Conservation (phyloP, 2,113 vertebrate species). For the Zapus hudsonius region DNA sequence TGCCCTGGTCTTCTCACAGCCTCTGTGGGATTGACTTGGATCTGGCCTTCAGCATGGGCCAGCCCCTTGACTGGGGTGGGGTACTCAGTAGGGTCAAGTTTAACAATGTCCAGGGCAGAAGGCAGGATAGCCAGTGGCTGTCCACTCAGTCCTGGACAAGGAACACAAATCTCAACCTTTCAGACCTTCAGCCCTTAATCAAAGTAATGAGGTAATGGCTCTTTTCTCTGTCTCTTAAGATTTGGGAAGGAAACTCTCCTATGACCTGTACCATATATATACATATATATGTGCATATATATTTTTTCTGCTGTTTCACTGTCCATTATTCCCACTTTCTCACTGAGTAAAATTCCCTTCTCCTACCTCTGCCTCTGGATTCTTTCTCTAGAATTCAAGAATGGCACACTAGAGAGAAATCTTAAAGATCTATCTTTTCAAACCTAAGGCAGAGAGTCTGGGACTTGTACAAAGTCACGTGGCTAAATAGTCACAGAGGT, state of each 20-base stretch:
- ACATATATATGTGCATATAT: too few relatives aligned
- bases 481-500: too few relatives aligned
- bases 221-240: not conserved
- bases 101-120: too few relatives aligned
- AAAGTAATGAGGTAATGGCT: not conserved
- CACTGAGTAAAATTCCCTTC: not conserved
- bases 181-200: fast-evolving
- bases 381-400: not conserved
- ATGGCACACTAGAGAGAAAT: not conserved
- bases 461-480: not conserved
- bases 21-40: fast-evolving
- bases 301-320: too few relatives aligned
- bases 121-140: fast-evolving
- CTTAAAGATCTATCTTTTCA: not conserved
- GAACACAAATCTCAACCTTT: too few relatives aligned
- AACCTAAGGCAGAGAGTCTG: not conserved
- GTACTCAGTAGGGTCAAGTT: not conserved
- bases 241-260: not conserved
- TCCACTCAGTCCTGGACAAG: not conserved
- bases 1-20: not conserved
- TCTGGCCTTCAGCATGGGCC: not conserved
- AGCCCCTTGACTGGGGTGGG: too few relatives aligned
- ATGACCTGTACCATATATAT: too few relatives aligned
- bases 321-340: too few relatives aligned
- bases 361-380: not conserved